Evolutionary conservation across 2,888 invertebrate species (phyloP), one percentile per base, ranked within the genome.

Genomic region (Pocota personata): DNA sequence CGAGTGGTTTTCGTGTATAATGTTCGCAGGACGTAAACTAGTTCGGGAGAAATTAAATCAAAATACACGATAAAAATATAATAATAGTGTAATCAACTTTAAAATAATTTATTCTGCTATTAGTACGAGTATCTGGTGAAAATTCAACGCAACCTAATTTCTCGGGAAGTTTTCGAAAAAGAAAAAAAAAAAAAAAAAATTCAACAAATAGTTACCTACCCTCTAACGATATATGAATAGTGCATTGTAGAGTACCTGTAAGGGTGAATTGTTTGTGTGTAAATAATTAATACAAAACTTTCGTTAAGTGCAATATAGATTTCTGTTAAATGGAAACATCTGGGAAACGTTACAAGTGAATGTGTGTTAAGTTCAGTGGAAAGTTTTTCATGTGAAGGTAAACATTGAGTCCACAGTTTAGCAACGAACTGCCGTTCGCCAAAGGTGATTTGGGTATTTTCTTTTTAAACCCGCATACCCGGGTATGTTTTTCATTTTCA

Each of bases 321-420:
- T 73, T 60, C 58, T 72, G 24, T 72, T 52, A 52, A 75, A 66
- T 80, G 46, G 48, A 69, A 80, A 69, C 60, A 75, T 52, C 19
- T 71, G 35, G 46, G 35, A 58, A 69, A 52, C 24, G 35, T 27
- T 67, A 52, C 0, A n/a, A 5, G 40, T 43, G 37, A 21, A 40
- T 37, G 27, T 52, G 43, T 30, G 55, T 21, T 40, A 10, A 35
- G 19, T 57, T 21, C 7, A 14, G 30, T 32, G 50, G 32, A 55
- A 50, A 52, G 14, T 50, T 48, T 50, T 48, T 19, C 0, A 57
- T 19, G 19, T 21, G 5, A 35, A 35, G 12, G 14, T 14, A 8
- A 37, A 60, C 24, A 12, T 30, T 55, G 2, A 16, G 6, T 0
- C 8, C 1, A 24, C 24, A 10, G 7, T 30, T 55, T n/a, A 16